phyloP scores from a whole-genome alignment of 2,113 vertebrate species.

The Myrmecobius fasciatus region DNA sequence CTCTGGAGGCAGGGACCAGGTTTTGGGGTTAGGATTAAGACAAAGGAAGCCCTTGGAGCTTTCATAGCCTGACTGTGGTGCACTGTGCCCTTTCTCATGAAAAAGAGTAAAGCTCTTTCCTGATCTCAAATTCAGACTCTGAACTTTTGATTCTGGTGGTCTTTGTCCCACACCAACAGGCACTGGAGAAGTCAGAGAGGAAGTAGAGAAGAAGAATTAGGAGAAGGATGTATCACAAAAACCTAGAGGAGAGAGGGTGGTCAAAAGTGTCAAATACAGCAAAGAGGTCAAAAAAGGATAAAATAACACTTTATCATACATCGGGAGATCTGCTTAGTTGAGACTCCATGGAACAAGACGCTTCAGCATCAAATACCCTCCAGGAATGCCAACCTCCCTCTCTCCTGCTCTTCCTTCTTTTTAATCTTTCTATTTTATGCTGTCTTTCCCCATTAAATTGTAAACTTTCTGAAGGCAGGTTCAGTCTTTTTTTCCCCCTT shows the following conservation, averaged over 20 bases:
- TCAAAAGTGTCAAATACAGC: background rate
- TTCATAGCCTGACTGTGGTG: too few species aligned
- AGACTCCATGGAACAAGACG: background rate
- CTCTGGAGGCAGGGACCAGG: too few species aligned
- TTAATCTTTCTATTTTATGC: background rate
- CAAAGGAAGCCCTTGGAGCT: too few species aligned
- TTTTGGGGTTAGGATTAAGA: too few species aligned
- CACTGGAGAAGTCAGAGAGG: background rate
- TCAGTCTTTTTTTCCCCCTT: background rate
- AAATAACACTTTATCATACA: background rate
- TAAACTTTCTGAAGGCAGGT: background rate
- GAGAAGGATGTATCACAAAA: background rate
- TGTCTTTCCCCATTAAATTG: background rate
- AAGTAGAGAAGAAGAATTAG: background rate
- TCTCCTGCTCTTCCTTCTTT: background rate
- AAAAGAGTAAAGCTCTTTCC: too few species aligned
- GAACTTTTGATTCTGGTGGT: too few species aligned
- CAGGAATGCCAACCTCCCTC: background rate
- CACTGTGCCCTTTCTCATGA: too few species aligned
- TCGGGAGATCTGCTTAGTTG: background rate
- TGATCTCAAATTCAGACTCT: too few species aligned
- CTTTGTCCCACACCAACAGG: background rate
- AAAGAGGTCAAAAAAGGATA: background rate
- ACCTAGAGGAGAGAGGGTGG: background rate
- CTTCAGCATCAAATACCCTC: background rate